These are phyloP conservation scores for Diloba caeruleocephala DNA, from an alignment of 2,888 invertebrate genomes.

Conservation along the genomic window DNA sequence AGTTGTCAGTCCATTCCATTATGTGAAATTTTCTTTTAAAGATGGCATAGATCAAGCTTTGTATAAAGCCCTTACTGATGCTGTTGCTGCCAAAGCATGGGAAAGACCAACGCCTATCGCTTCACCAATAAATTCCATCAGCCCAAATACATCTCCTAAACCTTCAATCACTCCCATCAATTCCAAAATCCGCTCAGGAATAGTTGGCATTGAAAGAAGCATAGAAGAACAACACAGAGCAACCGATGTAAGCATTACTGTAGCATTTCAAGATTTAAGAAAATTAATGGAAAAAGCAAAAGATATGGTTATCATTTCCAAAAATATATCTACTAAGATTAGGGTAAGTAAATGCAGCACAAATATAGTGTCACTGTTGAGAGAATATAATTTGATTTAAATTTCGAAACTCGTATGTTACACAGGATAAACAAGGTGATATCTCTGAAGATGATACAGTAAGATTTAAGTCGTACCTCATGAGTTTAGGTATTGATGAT, in stretches of 20 bases:
- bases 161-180: constrained; percentile 71
- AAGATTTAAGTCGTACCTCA: constrained; percentile 97
- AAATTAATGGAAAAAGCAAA: constrained; percentile 98
- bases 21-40: constrained; percentile 95
- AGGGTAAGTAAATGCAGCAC: constrained; percentile 83
- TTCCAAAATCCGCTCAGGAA: constrained; percentile 95
- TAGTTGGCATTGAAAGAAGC: constrained; percentile 98
- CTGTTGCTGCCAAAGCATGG: constrained; percentile 91
- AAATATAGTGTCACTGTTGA: background rate
- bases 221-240: constrained; percentile 97
- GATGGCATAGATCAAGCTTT: constrained; percentile 93
- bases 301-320: constrained; percentile 98
- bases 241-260: constrained; percentile 96
- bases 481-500: constrained; percentile 99
- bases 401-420: constrained; percentile 6
- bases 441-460: constrained; percentile 99
- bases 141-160: constrained; percentile 62
- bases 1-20: constrained; percentile 91
- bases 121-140: constrained; percentile 57
- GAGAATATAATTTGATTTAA: background rate
- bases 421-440: constrained; percentile 96
- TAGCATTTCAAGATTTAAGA: constrained; percentile 98
- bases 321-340: constrained; percentile 97
- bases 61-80: constrained; percentile 90
- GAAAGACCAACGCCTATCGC: constrained; percentile 76